Conservation (phyloP, 2,113 vertebrate species). For the Glaucidium brasilianum region DNA sequence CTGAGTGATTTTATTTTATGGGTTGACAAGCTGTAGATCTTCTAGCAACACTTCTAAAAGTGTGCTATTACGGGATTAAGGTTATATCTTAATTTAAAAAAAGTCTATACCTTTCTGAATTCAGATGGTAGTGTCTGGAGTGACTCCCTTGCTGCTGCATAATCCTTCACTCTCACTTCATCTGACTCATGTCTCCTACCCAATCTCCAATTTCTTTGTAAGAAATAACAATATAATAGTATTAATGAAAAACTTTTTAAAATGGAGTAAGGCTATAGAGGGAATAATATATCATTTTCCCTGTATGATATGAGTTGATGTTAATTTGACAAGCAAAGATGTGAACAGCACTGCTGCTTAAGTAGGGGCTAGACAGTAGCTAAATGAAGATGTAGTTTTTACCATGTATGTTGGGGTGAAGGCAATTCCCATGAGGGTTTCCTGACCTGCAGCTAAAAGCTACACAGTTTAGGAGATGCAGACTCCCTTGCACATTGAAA, state of each 20-base stretch:
- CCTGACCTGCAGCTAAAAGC: not conserved
- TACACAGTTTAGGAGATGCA: not conserved
- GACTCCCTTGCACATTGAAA: not conserved
- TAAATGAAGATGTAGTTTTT: not conserved
- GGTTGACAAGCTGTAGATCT: not conserved
- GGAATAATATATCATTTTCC: not conserved
- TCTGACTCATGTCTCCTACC: not conserved
- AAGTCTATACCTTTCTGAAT: not conserved
- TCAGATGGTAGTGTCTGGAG: not conserved
- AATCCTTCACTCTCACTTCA: not conserved
- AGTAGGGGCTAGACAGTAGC: not conserved
- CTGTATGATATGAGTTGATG: not conserved
- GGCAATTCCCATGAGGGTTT: not conserved
- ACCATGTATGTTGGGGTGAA: not conserved
- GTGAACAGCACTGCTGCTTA: not conserved
- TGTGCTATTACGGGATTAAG: not conserved
- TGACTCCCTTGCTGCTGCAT: not conserved
- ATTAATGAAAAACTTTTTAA: not conserved
- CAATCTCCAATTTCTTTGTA: not conserved
- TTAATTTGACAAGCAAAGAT: not conserved
- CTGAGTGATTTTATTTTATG: not conserved
- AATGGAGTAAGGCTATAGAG: not conserved
- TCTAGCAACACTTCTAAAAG: not conserved
- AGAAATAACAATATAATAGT: not conserved
- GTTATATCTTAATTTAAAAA: not conserved